Base-by-base conservation (phyloP, 2,113 vertebrate genomes). In the Cochlearius cochlearius region DNA sequence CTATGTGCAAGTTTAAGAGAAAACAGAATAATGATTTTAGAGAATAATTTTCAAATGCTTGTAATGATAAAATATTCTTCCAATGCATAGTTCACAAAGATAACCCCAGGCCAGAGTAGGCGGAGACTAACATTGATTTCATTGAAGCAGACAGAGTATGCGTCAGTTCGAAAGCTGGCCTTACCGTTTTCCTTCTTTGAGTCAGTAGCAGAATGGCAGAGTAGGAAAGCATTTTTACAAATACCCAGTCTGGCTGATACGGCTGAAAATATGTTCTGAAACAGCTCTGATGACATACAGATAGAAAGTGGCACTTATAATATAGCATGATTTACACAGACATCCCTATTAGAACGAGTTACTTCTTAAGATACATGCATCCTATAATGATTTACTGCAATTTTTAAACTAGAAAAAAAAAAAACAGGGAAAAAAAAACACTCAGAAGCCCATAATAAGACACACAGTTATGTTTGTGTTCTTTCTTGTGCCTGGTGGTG, bases 31-130 rank as follows among this genome's bases (percentile, higher is more conserved):
- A 32, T 59, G 89, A 92, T 79, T 79, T 91, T 76, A 58, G 27
- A 85, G 52, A 89, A 76, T 59, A 82, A 79, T 90, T 97, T 95
- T 87, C 62, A 96, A 96, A 76, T 59, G 53, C 62, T 76, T 88
- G 32, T 58, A 91, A 92, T 27, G n/a, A 81, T 56, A 78, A 27
- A 53, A 94, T 59, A 9, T 73, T 92, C 53, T 85, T 88, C 52
- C 63, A 53, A 75, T 58, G 49, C 2, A 0, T 15, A 63, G 41
- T 52, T 82, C 89, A 81, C 49, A 73, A 76, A 95, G 58, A 86
- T 59, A 96, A 91, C 84, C 77, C 41, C 81, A 80, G 74, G 94
- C 77, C 47, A 96, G 50, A 73, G 58, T 41, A 87, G 80, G 83
- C 71, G 89, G 87, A 87, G 93, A 76, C 80, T 76, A 76, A 68